phyloP scores from a whole-genome alignment of 2,797 vertebrate genomes.

The Sylvilagus floridanus region DNA sequence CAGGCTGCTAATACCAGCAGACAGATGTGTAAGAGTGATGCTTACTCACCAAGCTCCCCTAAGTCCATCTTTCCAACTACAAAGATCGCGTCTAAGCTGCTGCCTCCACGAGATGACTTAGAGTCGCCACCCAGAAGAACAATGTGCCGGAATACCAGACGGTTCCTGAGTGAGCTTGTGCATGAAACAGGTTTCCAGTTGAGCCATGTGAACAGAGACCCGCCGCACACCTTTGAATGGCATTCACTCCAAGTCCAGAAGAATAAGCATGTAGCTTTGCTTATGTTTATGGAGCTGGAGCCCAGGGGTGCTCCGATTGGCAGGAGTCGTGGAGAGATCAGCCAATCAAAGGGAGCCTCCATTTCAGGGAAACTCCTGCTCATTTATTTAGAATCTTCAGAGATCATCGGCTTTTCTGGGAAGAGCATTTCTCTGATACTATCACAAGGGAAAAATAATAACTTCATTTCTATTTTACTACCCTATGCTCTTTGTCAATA shows the following conservation, averaged over 20 bases:
- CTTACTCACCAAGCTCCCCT: constrained; percentile 89
- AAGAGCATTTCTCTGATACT: constrained; percentile 79
- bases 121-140: constrained; percentile 73
- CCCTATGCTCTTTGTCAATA: neutral
- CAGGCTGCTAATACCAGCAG: constrained; percentile 5
- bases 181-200: constrained; percentile 82
- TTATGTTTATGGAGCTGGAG: constrained; percentile 94
- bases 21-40: constrained; percentile 70
- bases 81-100: constrained; percentile 83
- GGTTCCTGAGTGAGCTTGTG: constrained; percentile 84
- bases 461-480: constrained; percentile 39
- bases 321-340: constrained; percentile 86
- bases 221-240: constrained; percentile 84
- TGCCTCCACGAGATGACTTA: constrained; percentile 67
- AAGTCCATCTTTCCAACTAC: constrained; percentile 88
- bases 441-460: constrained; percentile 65
- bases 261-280: constrained; percentile 93
- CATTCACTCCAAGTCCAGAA: constrained; percentile 85
- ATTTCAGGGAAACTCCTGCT: constrained; percentile 92
- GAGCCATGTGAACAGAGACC: constrained; percentile 86
- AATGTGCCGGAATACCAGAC: constrained; percentile 81
- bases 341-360: constrained; percentile 92
- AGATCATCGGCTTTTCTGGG: constrained; percentile 84
- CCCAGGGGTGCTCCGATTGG: constrained; percentile 92
- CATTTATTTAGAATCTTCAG: constrained; percentile 88